Evolutionary conservation across 2,113 vertebrate species (phyloP).

Genomic region (Pollimyrus isidori): DNA sequence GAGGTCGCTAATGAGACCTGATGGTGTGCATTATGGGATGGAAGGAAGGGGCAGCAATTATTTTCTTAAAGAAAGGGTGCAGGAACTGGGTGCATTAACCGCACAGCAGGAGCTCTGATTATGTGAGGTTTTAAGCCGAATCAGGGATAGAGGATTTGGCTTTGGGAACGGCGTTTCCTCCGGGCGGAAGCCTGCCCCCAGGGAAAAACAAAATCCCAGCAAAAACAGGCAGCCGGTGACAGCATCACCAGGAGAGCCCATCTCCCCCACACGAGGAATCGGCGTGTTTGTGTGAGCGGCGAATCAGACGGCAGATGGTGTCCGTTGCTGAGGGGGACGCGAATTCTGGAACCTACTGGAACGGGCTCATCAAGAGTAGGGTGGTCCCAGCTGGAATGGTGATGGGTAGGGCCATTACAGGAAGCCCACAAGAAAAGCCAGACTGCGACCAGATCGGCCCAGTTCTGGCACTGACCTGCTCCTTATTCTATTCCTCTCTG

Average conservation of each 20-base stretch:
- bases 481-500: background rate
- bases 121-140: background rate
- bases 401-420: background rate
- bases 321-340: background rate
- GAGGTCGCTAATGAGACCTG: background rate
- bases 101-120: background rate
- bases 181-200: background rate
- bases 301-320: background rate
- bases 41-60: background rate
- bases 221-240: background rate
- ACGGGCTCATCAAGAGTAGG: background rate
- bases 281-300: background rate
- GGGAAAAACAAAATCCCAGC: background rate
- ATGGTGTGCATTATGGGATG: background rate
- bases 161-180: background rate
- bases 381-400: background rate
- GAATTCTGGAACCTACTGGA: background rate
- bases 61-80: background rate
- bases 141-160: background rate
- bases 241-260: background rate
- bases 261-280: background rate
- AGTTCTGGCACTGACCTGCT: background rate
- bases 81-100: background rate
- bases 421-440: background rate
- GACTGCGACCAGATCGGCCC: background rate